These are phyloP conservation scores for human (Homo sapiens) DNA, from an alignment of 2,113 vertebrate genomes.

Conservation along the genomic window DNA sequence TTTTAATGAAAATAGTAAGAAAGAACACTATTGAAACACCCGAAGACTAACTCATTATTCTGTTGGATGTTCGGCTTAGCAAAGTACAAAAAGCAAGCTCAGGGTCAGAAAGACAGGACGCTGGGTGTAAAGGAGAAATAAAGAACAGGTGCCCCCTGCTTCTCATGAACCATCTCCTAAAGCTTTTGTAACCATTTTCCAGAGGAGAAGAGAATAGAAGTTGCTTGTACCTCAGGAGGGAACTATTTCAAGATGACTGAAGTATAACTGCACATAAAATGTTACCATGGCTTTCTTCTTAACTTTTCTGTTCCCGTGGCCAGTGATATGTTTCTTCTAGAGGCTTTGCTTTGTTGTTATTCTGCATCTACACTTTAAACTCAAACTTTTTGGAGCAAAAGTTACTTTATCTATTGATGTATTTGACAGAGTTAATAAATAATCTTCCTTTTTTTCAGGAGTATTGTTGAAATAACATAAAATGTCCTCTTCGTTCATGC, in stretches of 20 bases:
- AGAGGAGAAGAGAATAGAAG: background rate
- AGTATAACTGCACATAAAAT: background rate
- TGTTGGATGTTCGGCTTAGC: constrained; percentile 39
- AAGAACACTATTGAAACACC: constrained; percentile 22
- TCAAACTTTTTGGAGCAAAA: constrained; percentile 8
- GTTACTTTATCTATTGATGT: constrained; percentile 32
- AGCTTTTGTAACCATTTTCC: background rate
- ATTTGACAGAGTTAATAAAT: constrained; percentile 19
- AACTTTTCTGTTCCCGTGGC: background rate
- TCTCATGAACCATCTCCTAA: background rate
- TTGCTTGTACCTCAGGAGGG: background rate
- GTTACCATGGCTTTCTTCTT: background rate
- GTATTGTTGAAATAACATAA: background rate
- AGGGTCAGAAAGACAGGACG: constrained; percentile 13
- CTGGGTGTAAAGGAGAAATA: background rate
- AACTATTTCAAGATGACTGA: constrained; percentile 24
- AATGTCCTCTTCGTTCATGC: background rate
- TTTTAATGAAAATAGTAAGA: constrained; percentile 65
- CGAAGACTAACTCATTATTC: constrained; percentile 22
- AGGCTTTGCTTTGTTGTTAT: constrained; percentile 11
- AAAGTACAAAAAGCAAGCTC: constrained; percentile 8
- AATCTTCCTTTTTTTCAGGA: background rate
- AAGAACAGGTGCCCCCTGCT: background rate
- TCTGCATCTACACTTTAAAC: background rate
- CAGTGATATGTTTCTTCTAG: background rate